Evolutionary conservation across 2,113 vertebrate species (phyloP), one percentile per base, ranked within the genome.

Genomic region (Cacatua alba): DNA sequence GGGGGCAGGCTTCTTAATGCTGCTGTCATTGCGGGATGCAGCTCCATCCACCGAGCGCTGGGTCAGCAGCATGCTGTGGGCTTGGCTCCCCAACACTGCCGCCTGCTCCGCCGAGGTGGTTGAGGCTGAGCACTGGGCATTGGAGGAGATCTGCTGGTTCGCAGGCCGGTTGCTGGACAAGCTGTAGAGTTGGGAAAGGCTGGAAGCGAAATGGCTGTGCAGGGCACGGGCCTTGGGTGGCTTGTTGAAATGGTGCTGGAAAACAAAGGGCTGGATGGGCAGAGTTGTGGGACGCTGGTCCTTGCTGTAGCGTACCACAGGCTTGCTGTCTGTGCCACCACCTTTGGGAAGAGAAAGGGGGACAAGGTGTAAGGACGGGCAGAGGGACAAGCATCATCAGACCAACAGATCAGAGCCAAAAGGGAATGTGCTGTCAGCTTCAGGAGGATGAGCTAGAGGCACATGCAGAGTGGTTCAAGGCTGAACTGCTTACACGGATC

Each of bases 211-310:
- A 94, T 98, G 98, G 57, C 98, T 98, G 91, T 99, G 98, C 92
- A 99, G 98, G 26, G 99, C 99, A 70, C 98, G 98, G 67, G 98
- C 97, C 97, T 99, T 99, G 76, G 98, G 87, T 88, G 98, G 97
- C 94, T 98, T 98, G 82, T 98, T 96, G 81, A 99, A 99, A 96
- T 99, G 99, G 94, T 99, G 99, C 96, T 99, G 99, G 96, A 99
- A 99, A 96, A 99, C 99, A 92, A 99, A 99, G 55, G 99, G 99
- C 97, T 99, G 99, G 97, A 99, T 99, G 91, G 99, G 99, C 93
- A 99, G 98, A 13, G 98, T 98, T 4, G 99, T 99, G 49, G 99
- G 99, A 39, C 99, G 98, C 97, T 99, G 99, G 94, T 99, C 99
- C 97, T 99, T 99, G 96, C 98, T 99, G 98, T 99, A 99, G 90